Percentiles rank a stretch among this genome's conserved stretches.
These are phyloP conservation scores for Hydra vulgaris DNA, from an alignment of 30 jellyfish, hydroid and myxozoan genomes.

Conservation along the genomic window DNA sequence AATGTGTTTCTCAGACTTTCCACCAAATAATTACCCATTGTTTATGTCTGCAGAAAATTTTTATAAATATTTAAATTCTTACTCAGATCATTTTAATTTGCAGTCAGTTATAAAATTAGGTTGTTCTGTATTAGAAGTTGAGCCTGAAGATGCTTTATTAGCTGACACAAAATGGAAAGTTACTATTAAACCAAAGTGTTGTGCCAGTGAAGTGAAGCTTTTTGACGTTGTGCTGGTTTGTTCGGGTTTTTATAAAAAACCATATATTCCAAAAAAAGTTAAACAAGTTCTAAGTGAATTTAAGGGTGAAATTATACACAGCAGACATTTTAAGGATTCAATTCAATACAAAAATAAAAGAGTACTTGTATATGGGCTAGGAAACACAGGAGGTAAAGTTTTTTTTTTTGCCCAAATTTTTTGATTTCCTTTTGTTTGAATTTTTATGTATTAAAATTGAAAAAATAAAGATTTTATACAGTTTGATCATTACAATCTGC, in stretches of 20 bases:
- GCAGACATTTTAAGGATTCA: slow-evolving; percentile 45
- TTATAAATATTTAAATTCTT: slow-evolving; percentile 35
- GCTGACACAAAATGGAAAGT: slow-evolving; percentile 54
- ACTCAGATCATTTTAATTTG: slow-evolving; percentile 36
- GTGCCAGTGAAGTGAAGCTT: slow-evolving; percentile 8
- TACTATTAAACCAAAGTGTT: slow-evolving; percentile 12
- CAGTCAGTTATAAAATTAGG: slow-evolving; percentile 26
- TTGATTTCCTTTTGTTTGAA: background rate
- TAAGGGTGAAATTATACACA: slow-evolving; percentile 53
- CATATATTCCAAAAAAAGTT: slow-evolving; percentile 44
- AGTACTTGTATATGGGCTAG: slow-evolving; percentile 76
- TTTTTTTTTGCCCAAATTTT: background rate
- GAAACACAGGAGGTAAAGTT: slow-evolving; percentile 82
- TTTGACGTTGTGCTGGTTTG: slow-evolving; percentile 62
- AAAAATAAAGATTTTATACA: too few relatives aligned
- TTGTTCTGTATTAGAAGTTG: slow-evolving; percentile 27
- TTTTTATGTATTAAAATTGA: background rate
- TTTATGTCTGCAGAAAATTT: slow-evolving; percentile 44
- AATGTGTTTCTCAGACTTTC: slow-evolving; percentile 66
- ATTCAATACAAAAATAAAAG: slow-evolving; percentile 41
- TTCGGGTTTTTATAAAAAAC: slow-evolving; percentile 52
- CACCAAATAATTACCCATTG: slow-evolving; percentile 63
- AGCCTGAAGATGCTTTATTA: background rate
- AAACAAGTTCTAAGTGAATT: slow-evolving; percentile 29
- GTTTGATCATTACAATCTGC: too few relatives aligned